A percentile compares a stretch with the other conserved stretches of the same genome.
These are phyloP conservation scores for Apteryx owenii DNA, from an alignment of 2,113 vertebrate species.

Conservation along the genomic window DNA sequence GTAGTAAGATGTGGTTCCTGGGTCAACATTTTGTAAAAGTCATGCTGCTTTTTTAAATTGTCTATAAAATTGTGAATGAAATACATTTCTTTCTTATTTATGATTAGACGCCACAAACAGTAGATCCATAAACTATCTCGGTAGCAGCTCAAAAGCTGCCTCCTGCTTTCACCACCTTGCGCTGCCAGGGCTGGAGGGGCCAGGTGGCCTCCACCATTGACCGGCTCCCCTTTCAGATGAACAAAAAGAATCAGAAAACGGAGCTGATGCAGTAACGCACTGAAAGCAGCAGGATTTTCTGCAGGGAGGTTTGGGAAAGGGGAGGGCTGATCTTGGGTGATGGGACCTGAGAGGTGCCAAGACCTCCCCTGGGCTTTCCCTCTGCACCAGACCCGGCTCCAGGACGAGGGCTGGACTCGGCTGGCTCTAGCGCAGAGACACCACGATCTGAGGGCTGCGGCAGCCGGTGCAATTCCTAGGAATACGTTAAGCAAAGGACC, in stretches of 20 bases:
- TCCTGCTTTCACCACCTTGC: neutral
- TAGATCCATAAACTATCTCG: neutral
- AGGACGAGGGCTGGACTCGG: fast-evolving
- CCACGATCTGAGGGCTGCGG: neutral
- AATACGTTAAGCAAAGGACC: neutral
- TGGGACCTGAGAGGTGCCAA: neutral
- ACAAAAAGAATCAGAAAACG: neutral
- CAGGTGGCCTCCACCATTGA: neutral
- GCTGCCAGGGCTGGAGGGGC: neutral
- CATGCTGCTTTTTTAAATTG: neutral
- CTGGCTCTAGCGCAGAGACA: too few relatives aligned
- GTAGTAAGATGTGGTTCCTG: neutral
- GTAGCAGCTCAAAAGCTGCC: neutral
- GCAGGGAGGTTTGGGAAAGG: neutral
- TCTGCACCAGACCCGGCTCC: fast-evolving
- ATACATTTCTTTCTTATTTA: neutral
- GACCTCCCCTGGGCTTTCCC: fast-evolving
- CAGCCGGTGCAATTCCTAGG: neutral
- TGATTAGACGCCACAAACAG: neutral
- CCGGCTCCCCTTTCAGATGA: neutral
- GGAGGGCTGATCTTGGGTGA: neutral
- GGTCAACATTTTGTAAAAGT: constrained; percentile 32
- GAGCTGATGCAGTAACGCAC: fast-evolving
- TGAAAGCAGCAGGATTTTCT: neutral
- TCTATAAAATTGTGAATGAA: neutral